A percentile compares a stretch with the other conserved stretches of the same genome.
These are phyloP conservation scores for Cygnus atratus DNA, from an alignment of 2,113 vertebrate species.

Conservation along the genomic window DNA sequence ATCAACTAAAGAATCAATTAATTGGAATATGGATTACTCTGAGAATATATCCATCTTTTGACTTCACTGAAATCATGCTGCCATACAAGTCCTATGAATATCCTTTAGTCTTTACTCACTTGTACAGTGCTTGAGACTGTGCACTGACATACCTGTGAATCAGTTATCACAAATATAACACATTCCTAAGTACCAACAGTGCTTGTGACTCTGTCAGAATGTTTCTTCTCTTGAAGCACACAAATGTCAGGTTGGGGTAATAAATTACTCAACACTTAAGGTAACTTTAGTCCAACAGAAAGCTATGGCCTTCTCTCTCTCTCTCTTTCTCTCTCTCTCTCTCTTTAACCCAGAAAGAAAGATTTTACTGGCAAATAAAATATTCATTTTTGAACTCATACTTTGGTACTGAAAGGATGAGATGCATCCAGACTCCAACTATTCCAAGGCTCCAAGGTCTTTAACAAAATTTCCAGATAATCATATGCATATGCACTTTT, in stretches of 20 bases:
- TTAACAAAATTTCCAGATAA: not conserved
- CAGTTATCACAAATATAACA: slow-evolving; percentile 9
- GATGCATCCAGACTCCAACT: not conserved
- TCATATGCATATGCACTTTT: not conserved
- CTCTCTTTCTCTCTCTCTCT: too few species aligned
- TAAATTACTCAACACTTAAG: not conserved
- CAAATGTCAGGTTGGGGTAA: slow-evolving; percentile 2
- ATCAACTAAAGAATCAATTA: not conserved
- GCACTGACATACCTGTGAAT: not conserved
- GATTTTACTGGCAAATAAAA: not conserved
- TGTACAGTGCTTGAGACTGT: not conserved
- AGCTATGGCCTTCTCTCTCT: not conserved
- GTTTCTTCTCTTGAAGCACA: not conserved
- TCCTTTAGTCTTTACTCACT: not conserved
- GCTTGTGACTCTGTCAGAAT: slow-evolving; percentile 21
- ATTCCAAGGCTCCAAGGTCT: not conserved
- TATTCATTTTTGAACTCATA: not conserved
- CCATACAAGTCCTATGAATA: not conserved
- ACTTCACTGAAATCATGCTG: not conserved
- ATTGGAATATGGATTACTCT: not conserved
- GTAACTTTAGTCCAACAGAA: not conserved
- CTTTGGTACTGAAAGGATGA: not conserved
- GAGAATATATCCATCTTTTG: not conserved
- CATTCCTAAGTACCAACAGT: slow-evolving; percentile 26
- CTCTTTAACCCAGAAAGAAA: not conserved